Evolutionary conservation across 2,797 vertebrate species (phyloP), one percentile per base, ranked within the genome.

Genomic region (Aeoliscus strigatus): DNA sequence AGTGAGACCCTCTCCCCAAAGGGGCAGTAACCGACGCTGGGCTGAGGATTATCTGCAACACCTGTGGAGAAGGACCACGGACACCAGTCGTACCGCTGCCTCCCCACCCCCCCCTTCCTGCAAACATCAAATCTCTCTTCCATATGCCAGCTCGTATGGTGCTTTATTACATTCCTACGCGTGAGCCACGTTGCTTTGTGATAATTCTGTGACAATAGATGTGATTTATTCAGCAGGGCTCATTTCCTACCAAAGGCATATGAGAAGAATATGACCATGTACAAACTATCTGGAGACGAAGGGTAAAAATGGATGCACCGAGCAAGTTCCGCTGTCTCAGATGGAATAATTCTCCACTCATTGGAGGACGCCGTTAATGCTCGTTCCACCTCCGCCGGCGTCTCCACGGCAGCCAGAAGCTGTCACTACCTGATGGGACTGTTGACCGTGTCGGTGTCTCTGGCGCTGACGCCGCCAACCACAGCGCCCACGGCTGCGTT

Each of bases 401-500:
- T 55, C 64, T 51, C n/a, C n/a, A n/a, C n/a, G n/a, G n/a, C n/a
- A n/a, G n/a, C n/a, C n/a, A n/a, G n/a, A n/a, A n/a, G n/a, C n/a
- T n/a, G n/a, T n/a, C n/a, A n/a, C n/a, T 88, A 96, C 96, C 92
- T 91, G 78, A 98, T 58, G 25, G 90, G 76, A 58, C 79, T 90
- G 50, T 80, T 80, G 36, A 60, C 84, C 2, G 57, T 37, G 45
- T 99, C 96, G 14, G 85, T 91, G 70, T 99, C 96, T 82, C 58
- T 80, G 50, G 94, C 94, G 10, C 73, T 84, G 1, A 98, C 84
- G 0, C 13, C 9, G 9, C 94, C 94, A 11, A 96, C 85, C 52
- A 73, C 38, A 0, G 87, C 82, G 1, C 90, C 92, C 10, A 40
- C 45, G 0, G 37, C 27, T 1, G 66, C 76, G 13, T 80, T 95